Percentiles rank a stretch among this genome's conserved stretches.
phyloP scores from a whole-genome alignment of 92 coral and sea anemone genomes.

The Paragorgia papillata region DNA sequence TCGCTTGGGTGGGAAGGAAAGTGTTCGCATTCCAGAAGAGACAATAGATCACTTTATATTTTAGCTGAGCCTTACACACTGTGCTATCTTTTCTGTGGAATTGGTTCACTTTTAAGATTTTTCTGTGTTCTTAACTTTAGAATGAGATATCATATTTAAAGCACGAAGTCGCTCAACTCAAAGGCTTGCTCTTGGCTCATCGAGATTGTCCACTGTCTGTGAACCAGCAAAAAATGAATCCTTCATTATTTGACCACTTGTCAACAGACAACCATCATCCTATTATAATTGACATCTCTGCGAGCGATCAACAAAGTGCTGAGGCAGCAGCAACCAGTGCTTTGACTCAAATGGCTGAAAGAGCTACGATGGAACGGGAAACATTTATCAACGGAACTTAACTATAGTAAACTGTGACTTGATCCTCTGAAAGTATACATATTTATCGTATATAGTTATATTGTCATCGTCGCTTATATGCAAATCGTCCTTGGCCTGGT shows the following conservation, averaged over 20 bases:
- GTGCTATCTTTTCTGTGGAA: not conserved
- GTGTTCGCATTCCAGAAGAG: no score
- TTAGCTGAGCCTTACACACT: no score
- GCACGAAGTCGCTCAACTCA: conserved; percentile 94
- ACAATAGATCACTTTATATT: no score
- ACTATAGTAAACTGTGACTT: no score
- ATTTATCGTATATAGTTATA: no score
- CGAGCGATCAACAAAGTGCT: conserved; percentile 40
- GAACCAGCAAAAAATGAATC: conserved; percentile 74
- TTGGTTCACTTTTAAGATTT: not conserved
- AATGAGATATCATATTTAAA: conserved; percentile 75
- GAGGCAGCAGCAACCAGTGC: conserved; percentile 31
- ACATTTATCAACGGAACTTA: not conserved
- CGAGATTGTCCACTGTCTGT: conserved; percentile 96
- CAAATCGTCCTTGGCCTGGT: no score
- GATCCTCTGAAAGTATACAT: no score
- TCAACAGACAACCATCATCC: not conserved
- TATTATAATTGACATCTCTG: conserved; percentile 19
- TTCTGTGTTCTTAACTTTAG: conserved; percentile 41
- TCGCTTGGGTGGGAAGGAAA: no score
- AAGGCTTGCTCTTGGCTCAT: conserved; percentile 90
- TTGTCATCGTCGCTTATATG: no score
- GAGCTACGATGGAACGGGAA: conserved; percentile 1
- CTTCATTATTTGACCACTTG: conserved; percentile 32
- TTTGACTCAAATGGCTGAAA: conserved; percentile 40